Conservation (phyloP, 2,888 invertebrate species). For the Metallyticus violacea region DNA sequence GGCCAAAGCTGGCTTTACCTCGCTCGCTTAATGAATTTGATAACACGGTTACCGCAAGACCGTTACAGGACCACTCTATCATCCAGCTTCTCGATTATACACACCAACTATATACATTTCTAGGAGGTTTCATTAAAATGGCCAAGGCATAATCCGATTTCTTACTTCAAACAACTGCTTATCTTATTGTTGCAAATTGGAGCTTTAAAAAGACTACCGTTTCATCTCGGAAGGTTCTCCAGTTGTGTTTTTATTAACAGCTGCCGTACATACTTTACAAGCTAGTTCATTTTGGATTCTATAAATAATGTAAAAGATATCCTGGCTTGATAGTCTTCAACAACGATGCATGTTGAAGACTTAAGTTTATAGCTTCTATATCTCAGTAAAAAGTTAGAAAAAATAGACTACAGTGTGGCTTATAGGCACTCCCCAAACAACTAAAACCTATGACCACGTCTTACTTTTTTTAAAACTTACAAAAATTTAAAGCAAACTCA, state of each 20-base stretch:
- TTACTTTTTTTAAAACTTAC: no score
- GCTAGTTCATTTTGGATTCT: not conserved
- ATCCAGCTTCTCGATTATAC: no score
- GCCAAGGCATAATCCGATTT: not conserved
- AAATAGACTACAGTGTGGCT: no score
- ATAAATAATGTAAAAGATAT: not conserved
- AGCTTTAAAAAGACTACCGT: not conserved
- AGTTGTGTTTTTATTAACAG: not conserved
- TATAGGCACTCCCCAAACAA: no score
- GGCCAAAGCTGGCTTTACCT: not conserved
- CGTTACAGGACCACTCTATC: not conserved
- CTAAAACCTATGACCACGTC: no score
- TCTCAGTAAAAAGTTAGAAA: no score
- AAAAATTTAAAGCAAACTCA: no score
- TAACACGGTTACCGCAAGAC: not conserved
- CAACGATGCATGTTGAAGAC: no score
- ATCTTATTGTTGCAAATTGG: not conserved
- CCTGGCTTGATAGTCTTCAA: no score
- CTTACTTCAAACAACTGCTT: not conserved
- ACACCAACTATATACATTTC: not conserved
- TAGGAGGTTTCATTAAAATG: not conserved
- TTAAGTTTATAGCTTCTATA: no score
- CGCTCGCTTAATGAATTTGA: conserved; percentile 19
- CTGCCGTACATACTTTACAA: no score
- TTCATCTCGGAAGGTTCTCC: no score